Evolutionary conservation across 2,888 invertebrate species (phyloP).

Genomic region (Ypsolopha sequella): DNA sequence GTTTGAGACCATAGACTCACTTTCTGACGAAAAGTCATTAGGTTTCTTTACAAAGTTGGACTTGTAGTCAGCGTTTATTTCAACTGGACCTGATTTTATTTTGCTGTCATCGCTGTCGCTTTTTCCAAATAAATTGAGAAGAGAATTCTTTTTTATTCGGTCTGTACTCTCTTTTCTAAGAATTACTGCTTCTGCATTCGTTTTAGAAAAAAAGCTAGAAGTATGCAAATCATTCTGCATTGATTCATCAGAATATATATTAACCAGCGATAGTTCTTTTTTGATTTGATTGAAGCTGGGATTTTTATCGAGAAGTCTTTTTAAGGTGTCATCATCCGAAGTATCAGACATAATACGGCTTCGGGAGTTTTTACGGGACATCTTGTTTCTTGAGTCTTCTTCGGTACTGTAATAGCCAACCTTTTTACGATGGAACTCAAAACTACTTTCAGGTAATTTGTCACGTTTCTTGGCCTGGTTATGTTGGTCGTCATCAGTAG

Average conservation of each 20-base stretch:
- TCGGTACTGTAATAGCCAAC: conserved; percentile 62
- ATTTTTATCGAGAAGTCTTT: conserved; percentile 59
- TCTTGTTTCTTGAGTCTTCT: conserved; percentile 66
- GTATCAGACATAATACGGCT: conserved; percentile 84
- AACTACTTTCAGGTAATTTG: conserved; percentile 50
- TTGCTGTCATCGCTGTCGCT: conserved; percentile 60
- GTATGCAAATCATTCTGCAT: conserved; percentile 10
- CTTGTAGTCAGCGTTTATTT: conserved; percentile 46
- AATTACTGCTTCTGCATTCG: conserved; percentile 26
- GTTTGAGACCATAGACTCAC: conserved; percentile 49
- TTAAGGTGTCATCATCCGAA: conserved; percentile 76
- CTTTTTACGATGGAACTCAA: conserved; percentile 54
- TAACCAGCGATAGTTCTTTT: conserved; percentile 37
- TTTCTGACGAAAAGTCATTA: conserved; percentile 61
- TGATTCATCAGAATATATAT: conserved; percentile 59
- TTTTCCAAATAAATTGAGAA: conserved; percentile 55
- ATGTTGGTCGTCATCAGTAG: conserved; percentile 64
- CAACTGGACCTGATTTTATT: conserved; percentile 35
- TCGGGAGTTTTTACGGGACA: conserved; percentile 76
- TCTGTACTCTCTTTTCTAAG: conserved; percentile 30
- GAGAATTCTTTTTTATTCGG: conserved; percentile 44
- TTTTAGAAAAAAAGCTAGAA: conserved; percentile 8
- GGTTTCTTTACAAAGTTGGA: conserved; percentile 32
- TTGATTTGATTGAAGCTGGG: conserved; percentile 58
- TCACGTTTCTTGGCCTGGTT: conserved; percentile 58